Evolutionary conservation across 2,888 invertebrate genomes (phyloP), one percentile per base, ranked within the genome.

Genomic region (Antitype chi): DNA sequence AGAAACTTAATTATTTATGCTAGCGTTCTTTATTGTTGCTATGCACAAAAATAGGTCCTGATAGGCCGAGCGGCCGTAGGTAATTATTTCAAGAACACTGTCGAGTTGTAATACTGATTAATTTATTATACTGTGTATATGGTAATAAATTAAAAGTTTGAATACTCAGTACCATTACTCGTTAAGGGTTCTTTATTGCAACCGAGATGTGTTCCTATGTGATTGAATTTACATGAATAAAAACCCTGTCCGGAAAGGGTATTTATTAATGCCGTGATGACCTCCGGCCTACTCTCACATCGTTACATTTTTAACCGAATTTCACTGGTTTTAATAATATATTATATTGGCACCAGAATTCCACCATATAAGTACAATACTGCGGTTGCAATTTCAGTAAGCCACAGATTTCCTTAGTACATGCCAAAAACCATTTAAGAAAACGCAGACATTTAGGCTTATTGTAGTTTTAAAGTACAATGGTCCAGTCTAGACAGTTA

Each of bases 361-460:
- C 23, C 6, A 17, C 28, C 11, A 62, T 32, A 15, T 70, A 79
- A 53, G 8, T 59, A 73, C 17, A 71, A 52, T 57, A 32, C 55
- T 28, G 60, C 7, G 38, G 68, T 73, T 13, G 38, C 49, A 70
- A 66, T 85, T 32, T 49, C 62, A 55, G 74, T 62, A 53, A 63
- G 28, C 23, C 55, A 60, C 28, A 70, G 23, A 17, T 69, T 66
- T 49, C 43, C 23, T 49, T 6, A 57, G n/a, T 23, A 20, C 60
- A 78, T 78, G 84, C 78, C 80, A 81, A 84, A 67, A 79, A 59
- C 71, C 67, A 76, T 81, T 79, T 70, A 80, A 74, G 78, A 76
- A 78, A 76, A 67, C 69, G 53, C 72, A 73, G 72, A 69, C 74
- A 77, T 77, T 86, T 74, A 76, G 63, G 79, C 73, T 77, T 74